Conservation (phyloP, 2,797 vertebrate species). For the Benthosema pterotum region DNA sequence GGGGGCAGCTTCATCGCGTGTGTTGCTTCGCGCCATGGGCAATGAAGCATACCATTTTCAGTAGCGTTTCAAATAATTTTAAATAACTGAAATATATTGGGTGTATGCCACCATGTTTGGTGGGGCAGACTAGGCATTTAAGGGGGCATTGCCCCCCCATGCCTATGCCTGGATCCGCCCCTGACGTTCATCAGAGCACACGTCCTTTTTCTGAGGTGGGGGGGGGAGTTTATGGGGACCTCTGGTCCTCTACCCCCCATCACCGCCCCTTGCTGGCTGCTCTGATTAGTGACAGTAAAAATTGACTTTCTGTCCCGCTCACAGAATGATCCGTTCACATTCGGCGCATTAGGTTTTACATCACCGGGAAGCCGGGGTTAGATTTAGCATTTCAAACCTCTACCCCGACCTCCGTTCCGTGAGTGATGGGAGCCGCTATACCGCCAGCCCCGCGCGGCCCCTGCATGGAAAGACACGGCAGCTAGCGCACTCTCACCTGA, state of each 20-base stretch:
- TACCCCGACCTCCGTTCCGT: conserved; percentile 21
- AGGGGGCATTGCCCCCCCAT: no score
- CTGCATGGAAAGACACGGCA: conserved; percentile 17
- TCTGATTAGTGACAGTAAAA: conserved; percentile 71
- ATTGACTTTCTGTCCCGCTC: conserved; percentile 66
- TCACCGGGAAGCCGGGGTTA: conserved; percentile 39
- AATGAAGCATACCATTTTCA: no score
- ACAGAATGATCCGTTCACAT: conserved; percentile 60
- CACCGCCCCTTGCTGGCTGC: conserved; percentile 19
- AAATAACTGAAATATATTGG: no score
- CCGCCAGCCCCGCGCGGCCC: conserved; percentile 40
- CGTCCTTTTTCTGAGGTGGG: conserved; percentile 27
- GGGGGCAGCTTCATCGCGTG: no score
- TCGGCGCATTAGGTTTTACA: conserved; percentile 60
- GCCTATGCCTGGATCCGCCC: no score
- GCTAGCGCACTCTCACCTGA: conserved; percentile 15
- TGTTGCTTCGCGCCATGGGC: no score
- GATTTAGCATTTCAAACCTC: conserved; percentile 59
- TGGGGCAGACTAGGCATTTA: no score
- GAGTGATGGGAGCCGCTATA: conserved; percentile 42
- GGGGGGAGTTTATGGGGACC: conserved; percentile 26
- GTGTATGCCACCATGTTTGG: no score
- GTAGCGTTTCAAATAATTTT: no score
- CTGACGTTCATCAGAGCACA: conserved; percentile 22
- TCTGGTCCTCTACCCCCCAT: neutral